Conservation (phyloP, 1,140 invertebrate species). For the Zelostemma sp. region DNA sequence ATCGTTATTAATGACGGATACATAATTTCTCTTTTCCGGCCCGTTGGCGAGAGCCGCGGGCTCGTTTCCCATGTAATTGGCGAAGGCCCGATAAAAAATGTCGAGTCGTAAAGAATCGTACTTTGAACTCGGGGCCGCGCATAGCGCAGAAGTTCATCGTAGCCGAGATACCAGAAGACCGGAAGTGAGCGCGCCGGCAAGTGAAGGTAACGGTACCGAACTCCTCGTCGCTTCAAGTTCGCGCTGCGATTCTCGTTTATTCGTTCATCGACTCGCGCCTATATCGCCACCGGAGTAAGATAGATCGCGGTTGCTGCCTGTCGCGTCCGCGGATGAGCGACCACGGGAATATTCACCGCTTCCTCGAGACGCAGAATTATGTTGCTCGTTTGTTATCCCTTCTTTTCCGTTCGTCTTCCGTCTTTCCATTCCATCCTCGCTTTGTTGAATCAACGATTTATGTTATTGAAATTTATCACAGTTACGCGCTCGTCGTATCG, state of each 20-base stretch:
- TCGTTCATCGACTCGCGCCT: conserved; percentile 32
- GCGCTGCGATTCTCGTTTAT: conserved; percentile 25
- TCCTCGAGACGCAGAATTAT: background rate
- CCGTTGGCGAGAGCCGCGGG: too few species aligned
- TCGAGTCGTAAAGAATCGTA: conserved; percentile 35
- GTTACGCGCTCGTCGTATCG: too few species aligned
- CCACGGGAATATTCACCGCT: background rate
- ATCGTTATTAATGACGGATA: conserved; percentile 35
- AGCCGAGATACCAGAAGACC: conserved; percentile 33
- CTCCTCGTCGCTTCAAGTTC: conserved; percentile 31
- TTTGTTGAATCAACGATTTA: too few species aligned
- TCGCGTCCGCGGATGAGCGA: conserved; percentile 3
- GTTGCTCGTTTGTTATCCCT: background rate
- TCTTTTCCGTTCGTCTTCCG: background rate
- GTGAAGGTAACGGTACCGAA: conserved; percentile 37
- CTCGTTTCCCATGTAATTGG: too few species aligned
- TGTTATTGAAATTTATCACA: too few species aligned
- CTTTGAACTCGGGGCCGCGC: conserved; percentile 22
- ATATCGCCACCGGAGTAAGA: background rate
- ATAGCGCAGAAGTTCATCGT: conserved; percentile 33
- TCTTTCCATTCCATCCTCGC: too few species aligned
- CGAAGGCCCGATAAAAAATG: too few species aligned
- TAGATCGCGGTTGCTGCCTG: background rate
- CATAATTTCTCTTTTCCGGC: conserved; percentile 22
- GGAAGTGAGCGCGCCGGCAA: conserved; percentile 41